phyloP scores from a whole-genome alignment of 2,113 vertebrate genomes.

The Hemichromis elongatus region DNA sequence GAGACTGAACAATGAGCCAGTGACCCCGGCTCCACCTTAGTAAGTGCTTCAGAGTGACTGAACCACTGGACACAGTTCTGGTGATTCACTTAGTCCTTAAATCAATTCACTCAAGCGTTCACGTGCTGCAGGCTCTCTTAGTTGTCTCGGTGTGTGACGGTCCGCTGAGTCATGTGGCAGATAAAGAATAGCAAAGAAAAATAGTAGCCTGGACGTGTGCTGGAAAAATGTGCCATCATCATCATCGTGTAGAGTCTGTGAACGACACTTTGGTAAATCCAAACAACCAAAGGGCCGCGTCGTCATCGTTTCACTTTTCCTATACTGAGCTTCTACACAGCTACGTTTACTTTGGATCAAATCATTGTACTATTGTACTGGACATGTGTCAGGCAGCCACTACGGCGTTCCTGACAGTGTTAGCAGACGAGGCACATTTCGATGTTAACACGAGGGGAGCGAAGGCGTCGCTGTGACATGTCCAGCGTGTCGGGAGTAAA shows the following conservation, averaged over 20 bases:
- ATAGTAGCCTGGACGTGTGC: neutral
- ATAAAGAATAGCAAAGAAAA: neutral
- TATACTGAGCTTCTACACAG: too few species aligned
- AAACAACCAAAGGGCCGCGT: neutral
- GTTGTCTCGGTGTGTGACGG: neutral
- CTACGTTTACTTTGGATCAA: too few species aligned
- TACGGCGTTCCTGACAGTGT: neutral
- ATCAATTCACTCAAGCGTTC: neutral
- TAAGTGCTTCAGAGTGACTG: neutral
- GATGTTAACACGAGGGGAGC: neutral
- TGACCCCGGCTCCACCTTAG: neutral
- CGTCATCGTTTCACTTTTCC: too few species aligned
- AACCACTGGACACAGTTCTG: neutral
- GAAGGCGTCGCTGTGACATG: neutral
- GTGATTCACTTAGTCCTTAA: rapidly evolving
- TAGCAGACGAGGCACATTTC: neutral
- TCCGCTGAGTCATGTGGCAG: too few species aligned
- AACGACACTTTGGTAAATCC: neutral
- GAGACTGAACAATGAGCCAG: neutral
- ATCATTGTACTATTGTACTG: too few species aligned
- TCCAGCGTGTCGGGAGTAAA: neutral
- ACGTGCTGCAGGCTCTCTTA: neutral
- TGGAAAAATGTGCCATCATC: neutral
- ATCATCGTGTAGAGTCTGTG: neutral
- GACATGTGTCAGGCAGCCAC: neutral